A percentile compares a stretch with the other conserved stretches of the same genome.
Conservation (phyloP, 1,140 invertebrate species). For the Monomorium pharaonis region DNA sequence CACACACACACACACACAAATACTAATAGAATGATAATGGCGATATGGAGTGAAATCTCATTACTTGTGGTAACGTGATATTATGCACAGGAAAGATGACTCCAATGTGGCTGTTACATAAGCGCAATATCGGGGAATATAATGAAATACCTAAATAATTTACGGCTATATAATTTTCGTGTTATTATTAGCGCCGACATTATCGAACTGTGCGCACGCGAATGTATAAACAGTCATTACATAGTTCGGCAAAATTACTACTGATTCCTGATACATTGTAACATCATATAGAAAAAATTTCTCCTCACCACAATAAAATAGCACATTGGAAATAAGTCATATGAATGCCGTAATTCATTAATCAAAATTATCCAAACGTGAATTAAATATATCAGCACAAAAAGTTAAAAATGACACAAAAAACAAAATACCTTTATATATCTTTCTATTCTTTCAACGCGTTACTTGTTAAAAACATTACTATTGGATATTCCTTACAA, state of each 20-base stretch:
- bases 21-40: slow-evolving; percentile 54
- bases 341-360: neutral
- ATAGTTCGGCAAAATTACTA: slow-evolving; percentile 48
- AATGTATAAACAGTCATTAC: slow-evolving; percentile 40
- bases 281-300: slow-evolving; percentile 38
- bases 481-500: neutral
- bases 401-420: neutral
- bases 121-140: slow-evolving; percentile 36
- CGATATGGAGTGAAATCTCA: slow-evolving; percentile 56
- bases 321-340: neutral
- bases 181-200: slow-evolving; percentile 43
- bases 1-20: neutral
- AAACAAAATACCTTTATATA: neutral
- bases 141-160: slow-evolving; percentile 56
- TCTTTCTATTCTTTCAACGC: neutral
- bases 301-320: neutral
- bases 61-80: slow-evolving; percentile 56
- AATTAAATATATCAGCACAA: neutral
- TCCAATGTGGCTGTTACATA: slow-evolving; percentile 47
- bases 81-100: slow-evolving; percentile 53
- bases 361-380: neutral
- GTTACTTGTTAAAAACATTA: neutral
- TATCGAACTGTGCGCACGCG: slow-evolving; percentile 15
- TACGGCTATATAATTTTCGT: slow-evolving; percentile 48
- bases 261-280: slow-evolving; percentile 19